Evolutionary conservation across 2,113 vertebrate species (phyloP).

Genomic region (Coreoperca whiteheadi): DNA sequence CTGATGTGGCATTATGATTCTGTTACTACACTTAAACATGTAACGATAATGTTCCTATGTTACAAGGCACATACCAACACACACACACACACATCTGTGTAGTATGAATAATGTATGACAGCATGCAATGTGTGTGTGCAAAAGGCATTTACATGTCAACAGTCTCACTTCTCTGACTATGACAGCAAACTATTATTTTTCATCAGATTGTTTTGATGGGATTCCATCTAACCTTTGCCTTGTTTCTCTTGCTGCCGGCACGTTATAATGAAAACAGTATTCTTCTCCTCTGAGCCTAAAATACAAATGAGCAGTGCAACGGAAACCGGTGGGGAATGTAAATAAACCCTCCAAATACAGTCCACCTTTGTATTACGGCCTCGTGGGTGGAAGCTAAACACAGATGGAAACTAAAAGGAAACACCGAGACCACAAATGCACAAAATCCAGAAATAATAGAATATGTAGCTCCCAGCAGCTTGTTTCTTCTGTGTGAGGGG

Average conservation of each 20-base stretch:
- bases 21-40: not conserved
- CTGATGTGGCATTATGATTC: not conserved
- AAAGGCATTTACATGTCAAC: constrained; percentile 16
- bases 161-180: constrained; percentile 5
- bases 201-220: constrained; percentile 12
- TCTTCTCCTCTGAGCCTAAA: constrained; percentile 13
- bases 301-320: constrained; percentile 34
- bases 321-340: constrained; percentile 39
- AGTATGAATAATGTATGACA: constrained; percentile 26
- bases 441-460: not conserved
- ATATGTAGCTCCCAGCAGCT: not conserved
- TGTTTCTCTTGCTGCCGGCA: constrained; percentile 27
- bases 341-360: constrained; percentile 34
- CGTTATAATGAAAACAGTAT: constrained; percentile 25
- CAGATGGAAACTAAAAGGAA: constrained; percentile 49
- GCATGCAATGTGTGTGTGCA: not conserved
- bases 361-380: constrained; percentile 11
- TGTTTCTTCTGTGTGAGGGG: not conserved
- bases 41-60: not conserved
- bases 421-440: not conserved
- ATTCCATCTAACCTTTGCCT: constrained; percentile 33
- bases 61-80: not conserved
- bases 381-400: constrained; percentile 20
- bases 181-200: constrained; percentile 8
- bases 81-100: not conserved